These are phyloP conservation scores for Scartelaos histophorus DNA, from an alignment of 2,113 vertebrate species.

Conservation along the genomic window DNA sequence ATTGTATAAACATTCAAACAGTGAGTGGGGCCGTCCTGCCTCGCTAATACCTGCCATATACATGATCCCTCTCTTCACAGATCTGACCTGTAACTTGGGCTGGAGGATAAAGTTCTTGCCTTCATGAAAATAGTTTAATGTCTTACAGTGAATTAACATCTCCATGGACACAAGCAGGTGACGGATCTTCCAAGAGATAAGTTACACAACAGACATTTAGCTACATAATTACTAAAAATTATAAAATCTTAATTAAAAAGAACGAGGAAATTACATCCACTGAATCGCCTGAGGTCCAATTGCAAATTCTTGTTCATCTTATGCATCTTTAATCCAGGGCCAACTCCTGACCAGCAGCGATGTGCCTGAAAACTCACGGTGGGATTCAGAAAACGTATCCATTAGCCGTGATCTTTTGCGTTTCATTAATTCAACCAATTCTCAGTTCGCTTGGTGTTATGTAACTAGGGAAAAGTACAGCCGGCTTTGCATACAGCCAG, in stretches of 20 bases:
- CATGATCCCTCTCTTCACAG: too few relatives aligned
- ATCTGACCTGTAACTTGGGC: too few relatives aligned
- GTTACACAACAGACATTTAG: neutral
- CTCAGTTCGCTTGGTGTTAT: conserved; percentile 40
- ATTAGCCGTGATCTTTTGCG: conserved; percentile 53
- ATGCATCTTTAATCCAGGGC: conserved; percentile 18
- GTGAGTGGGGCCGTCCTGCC: too few relatives aligned
- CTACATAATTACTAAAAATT: neutral
- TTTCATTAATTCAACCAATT: conserved; percentile 60
- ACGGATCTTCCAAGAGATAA: too few relatives aligned
- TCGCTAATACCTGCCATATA: too few relatives aligned
- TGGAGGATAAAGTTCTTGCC: too few relatives aligned
- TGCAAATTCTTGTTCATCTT: conserved; percentile 7
- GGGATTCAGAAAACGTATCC: conserved; percentile 52
- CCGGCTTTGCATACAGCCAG: conserved; percentile 24
- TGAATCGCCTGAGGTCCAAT: neutral
- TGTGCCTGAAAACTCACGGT: conserved; percentile 25
- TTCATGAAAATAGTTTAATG: too few relatives aligned
- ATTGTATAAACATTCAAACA: too few relatives aligned
- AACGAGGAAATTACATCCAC: neutral
- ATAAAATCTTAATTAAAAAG: neutral
- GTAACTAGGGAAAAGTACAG: conserved; percentile 48
- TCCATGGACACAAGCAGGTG: too few relatives aligned
- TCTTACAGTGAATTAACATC: too few relatives aligned
- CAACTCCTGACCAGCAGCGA: conserved; percentile 29